Evolutionary conservation across 2,797 vertebrate genomes (phyloP), one percentile per base, ranked within the genome.

Genomic region (Oreochromis grahami): DNA sequence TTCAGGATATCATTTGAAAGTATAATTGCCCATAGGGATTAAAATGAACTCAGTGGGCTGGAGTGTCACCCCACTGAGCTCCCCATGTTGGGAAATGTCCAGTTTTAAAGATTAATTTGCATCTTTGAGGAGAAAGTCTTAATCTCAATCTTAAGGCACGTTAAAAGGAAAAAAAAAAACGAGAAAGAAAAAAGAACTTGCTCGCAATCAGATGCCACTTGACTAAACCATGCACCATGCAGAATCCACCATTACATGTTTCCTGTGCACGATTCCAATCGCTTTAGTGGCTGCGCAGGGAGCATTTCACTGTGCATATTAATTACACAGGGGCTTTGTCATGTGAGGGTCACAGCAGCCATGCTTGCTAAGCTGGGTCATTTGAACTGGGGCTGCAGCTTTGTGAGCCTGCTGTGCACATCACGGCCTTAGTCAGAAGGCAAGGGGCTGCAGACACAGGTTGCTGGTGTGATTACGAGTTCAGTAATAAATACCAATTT

Each of bases 21-120:
- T 97, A 97, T 98, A 99, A 98, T 98, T 99, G 98, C 98, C 98
- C 97, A 98, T 97, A 97, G 98, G 98, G 97, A 98, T 98, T 98
- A 97, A 98, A 99, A 99, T 99, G 97, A 98, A 98, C 97, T 98
- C 96, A 95, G 97, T 96, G 97, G 97, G 97, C 97, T 96, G 95
- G 94, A 93, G 96, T 93, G 96, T 97, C 97, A 96, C 98, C 98
- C 98, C 96, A 98, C 98, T 98, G 98, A 95, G 98, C 97, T 83
- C 96, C 95, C 95, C 96, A 96, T 96, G 97, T 97, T 96, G 96
- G 96, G 97, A 98, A 97, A 97, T 97, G 97, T 97, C 97, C 97
- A 97, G 97, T 98, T 97, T 97, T 97, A 97, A 96, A 93, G 98
- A 99, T 98, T 98, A 98, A 99, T 99, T 98, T 98, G 97, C 97